Conservation (phyloP, 2,888 invertebrate species). For the Lycocerus yunnanus region DNA sequence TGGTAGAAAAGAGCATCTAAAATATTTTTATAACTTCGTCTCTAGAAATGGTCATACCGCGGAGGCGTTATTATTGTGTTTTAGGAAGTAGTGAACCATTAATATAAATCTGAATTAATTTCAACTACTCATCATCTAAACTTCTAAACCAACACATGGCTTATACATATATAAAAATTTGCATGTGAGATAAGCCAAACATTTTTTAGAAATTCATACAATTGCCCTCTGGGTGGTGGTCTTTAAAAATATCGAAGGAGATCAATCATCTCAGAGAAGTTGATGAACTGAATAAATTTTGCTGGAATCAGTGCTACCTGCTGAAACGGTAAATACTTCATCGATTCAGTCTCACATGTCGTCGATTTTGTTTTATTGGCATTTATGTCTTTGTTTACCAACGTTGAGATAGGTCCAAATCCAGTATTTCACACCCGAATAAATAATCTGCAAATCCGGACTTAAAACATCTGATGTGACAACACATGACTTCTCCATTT, state of each 20-base stretch:
- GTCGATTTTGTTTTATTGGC: not conserved
- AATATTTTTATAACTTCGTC: not conserved
- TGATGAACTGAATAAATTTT: not conserved
- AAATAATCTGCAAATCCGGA: too few species aligned
- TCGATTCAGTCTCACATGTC: not conserved
- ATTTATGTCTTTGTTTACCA: not conserved
- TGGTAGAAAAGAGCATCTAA: not conserved
- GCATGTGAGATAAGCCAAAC: not conserved
- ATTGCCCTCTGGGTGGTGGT: not conserved
- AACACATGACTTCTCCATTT: too few species aligned
- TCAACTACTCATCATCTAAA: not conserved
- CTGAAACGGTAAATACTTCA: not conserved
- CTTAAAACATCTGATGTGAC: too few species aligned
- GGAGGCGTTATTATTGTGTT: slow-evolving; percentile 6
- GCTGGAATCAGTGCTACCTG: not conserved
- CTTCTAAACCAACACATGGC: not conserved
- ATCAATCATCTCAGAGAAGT: not conserved
- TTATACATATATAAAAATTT: not conserved
- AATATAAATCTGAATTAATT: not conserved
- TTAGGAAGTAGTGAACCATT: not conserved
- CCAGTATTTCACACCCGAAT: not conserved
- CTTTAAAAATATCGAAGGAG: not conserved
- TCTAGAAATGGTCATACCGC: slow-evolving; percentile 3
- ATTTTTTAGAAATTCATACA: not conserved
- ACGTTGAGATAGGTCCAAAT: not conserved